These are phyloP conservation scores for Saguinus midas DNA, from an alignment of 2,113 vertebrate species.

Conservation along the genomic window DNA sequence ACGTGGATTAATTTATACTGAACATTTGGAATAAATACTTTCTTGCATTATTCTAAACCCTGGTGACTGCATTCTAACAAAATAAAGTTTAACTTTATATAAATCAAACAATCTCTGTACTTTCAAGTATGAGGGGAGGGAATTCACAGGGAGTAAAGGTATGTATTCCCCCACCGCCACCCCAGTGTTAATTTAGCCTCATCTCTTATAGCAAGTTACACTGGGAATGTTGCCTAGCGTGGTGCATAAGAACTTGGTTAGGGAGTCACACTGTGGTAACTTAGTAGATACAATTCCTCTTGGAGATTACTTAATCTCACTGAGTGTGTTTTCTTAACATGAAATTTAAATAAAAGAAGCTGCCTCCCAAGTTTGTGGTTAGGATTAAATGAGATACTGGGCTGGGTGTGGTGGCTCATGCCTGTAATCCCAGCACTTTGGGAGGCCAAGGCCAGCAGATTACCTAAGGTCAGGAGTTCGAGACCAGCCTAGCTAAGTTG, in stretches of 20 bases:
- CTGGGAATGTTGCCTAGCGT: not conserved
- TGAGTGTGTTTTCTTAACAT: not conserved
- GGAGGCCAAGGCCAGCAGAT: no score
- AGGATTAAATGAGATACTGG: not conserved
- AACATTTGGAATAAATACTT: not conserved
- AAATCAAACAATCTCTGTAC: not conserved
- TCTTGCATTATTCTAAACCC: not conserved
- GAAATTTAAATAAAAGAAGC: not conserved
- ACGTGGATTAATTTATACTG: not conserved
- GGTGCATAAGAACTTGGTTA: not conserved
- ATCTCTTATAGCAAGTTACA: not conserved
- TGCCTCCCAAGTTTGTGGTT: not conserved
- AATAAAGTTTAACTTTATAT: not conserved
- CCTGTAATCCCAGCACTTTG: no score
- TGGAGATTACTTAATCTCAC: not conserved
- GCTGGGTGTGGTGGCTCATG: no score
- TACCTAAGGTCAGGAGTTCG: no score
- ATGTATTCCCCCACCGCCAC: not conserved
- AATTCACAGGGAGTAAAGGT: not conserved
- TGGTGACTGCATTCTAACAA: not conserved
- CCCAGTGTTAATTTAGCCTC: not conserved
- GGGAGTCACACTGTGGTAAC: not conserved
- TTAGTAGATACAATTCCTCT: not conserved
- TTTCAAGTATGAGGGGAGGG: not conserved
- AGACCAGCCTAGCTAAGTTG: no score